Conservation (phyloP, 2,888 invertebrate genomes). For the Drosophila percnosoma region DNA sequence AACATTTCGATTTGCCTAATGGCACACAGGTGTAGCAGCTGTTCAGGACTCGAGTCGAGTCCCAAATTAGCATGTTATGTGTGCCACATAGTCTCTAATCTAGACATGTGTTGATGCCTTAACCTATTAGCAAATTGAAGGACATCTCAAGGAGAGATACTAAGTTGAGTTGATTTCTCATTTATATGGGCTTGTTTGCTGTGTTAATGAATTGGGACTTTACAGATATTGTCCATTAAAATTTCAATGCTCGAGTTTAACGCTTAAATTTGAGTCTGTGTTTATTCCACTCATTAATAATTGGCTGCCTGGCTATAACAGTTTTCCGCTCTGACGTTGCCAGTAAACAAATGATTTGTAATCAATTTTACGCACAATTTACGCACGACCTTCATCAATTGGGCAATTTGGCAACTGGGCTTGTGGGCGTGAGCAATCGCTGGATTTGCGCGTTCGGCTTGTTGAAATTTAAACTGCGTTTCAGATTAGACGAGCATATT, state of each 20-base stretch:
- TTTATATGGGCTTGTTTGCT: neutral
- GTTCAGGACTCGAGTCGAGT: constrained; percentile 6
- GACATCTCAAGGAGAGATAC: constrained; percentile 16
- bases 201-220: neutral
- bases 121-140: constrained; percentile 26
- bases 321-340: constrained; percentile 4
- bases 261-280: neutral
- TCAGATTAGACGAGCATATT: constrained; percentile 4
- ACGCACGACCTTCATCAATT: neutral
- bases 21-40: constrained; percentile 33
- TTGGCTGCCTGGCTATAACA: neutral
- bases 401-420: neutral
- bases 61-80: constrained; percentile 46
- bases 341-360: constrained; percentile 7
- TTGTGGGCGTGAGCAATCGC: constrained; percentile 18
- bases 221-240: neutral
- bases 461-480: constrained; percentile 33
- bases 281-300: neutral
- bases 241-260: neutral
- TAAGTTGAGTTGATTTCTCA: constrained; percentile 3
- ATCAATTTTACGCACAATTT: constrained; percentile 50
- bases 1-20: constrained; percentile 55
- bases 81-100: constrained; percentile 14
- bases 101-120: constrained; percentile 14
- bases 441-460: constrained; percentile 29